Evolutionary conservation across 2,113 vertebrate genomes (phyloP).

Genomic region (Formicarius rufipectus): DNA sequence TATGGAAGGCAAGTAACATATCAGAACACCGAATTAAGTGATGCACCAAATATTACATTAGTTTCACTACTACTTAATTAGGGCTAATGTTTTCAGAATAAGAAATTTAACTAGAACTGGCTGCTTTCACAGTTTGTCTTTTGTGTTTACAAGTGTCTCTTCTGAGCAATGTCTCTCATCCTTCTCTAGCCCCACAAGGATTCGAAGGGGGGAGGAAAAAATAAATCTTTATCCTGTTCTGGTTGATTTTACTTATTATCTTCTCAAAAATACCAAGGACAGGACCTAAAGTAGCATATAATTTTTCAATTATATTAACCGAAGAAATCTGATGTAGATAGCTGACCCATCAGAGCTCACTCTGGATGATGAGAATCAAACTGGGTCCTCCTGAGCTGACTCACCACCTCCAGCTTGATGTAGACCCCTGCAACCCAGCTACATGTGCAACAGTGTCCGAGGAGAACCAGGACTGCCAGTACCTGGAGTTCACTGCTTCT

Average conservation of each 20-base stretch:
- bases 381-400: not conserved
- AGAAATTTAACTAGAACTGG: not conserved
- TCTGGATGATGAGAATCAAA: not conserved
- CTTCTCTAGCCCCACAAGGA: not conserved
- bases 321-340: not conserved
- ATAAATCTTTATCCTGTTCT: not conserved
- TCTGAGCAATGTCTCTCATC: not conserved
- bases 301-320: not conserved
- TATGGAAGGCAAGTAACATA: not conserved
- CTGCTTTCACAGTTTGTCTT: not conserved
- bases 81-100: not conserved
- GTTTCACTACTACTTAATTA: not conserved
- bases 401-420: not conserved
- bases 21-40: not conserved
- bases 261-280: not conserved
- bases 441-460: fast-evolving
- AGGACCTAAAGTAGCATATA: not conserved
- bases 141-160: not conserved
- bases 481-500: not conserved
- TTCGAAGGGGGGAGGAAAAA: fast-evolving
- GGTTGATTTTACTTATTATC: not conserved
- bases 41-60: not conserved
- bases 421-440: not conserved
- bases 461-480: not conserved
- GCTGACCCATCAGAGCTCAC: not conserved